phyloP scores from a whole-genome alignment of 1,140 invertebrate genomes.

The Aleiodes sp. region DNA sequence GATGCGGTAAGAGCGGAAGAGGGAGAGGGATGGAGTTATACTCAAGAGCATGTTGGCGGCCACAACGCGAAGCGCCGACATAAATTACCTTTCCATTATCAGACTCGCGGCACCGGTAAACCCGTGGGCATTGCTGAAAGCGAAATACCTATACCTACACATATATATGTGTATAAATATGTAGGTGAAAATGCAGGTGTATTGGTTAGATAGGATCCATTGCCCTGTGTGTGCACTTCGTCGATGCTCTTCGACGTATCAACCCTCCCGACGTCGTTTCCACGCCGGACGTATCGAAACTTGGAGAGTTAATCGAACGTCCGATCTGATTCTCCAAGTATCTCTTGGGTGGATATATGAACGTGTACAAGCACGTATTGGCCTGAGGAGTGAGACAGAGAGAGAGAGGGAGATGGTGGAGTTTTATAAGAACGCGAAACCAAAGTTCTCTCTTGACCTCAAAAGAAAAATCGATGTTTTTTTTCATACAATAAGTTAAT shows the following conservation, averaged over 20 bases:
- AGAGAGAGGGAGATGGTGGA: not conserved
- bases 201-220: not conserved
- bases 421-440: not conserved
- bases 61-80: conserved; percentile 38
- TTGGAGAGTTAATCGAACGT: conserved; percentile 14
- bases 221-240: conserved; percentile 7
- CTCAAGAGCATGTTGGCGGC: conserved; percentile 38
- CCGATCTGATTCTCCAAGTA: conserved; percentile 19
- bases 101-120: conserved; percentile 39
- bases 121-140: conserved; percentile 23
- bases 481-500: conserved; percentile 13
- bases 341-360: not conserved
- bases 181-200: not conserved
- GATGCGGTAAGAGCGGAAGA: conserved; percentile 34
- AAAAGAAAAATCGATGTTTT: conserved; percentile 2
- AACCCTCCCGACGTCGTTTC: conserved; percentile 13
- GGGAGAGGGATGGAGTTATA: conserved; percentile 23
- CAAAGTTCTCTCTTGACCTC: conserved; percentile 9
- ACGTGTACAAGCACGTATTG: conserved; percentile 13
- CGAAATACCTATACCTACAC: not conserved
- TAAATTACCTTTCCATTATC: conserved; percentile 58
- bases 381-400: conserved; percentile 3
- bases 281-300: conserved; percentile 15
- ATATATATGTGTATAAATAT: not conserved
- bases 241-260: conserved; percentile 15